Percentiles rank a stretch among this genome's conserved stretches.
These are phyloP conservation scores for Drosophila silvestris DNA, from an alignment of 2,888 invertebrate genomes.

Conservation along the genomic window DNA sequence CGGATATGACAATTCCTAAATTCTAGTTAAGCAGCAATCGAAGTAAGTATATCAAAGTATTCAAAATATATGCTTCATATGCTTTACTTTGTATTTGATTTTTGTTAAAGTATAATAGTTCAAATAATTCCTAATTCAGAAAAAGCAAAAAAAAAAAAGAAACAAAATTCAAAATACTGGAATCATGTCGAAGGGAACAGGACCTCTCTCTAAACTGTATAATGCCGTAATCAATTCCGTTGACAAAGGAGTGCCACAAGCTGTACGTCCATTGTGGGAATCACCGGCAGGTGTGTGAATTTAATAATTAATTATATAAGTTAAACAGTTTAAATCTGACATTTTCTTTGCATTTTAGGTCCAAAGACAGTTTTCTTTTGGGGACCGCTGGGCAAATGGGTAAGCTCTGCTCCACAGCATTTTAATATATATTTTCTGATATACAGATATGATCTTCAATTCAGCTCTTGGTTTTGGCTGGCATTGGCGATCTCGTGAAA, in stretches of 20 bases:
- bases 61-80: background rate
- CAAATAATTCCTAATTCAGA: background rate
- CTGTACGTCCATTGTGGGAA: slow-evolving; percentile 66
- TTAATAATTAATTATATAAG: background rate
- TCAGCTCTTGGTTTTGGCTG: slow-evolving; percentile 57
- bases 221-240: slow-evolving; percentile 48
- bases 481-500: slow-evolving; percentile 53
- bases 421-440: background rate
- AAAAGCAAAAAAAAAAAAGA: background rate
- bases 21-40: background rate
- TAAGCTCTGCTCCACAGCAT: slow-evolving; percentile 21
- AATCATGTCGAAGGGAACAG: slow-evolving; percentile 55
- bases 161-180: slow-evolving; percentile 8
- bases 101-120: background rate
- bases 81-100: background rate
- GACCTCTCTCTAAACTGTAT: slow-evolving; percentile 61
- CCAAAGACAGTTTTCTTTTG: slow-evolving; percentile 79
- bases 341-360: slow-evolving; percentile 40
- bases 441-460: no score
- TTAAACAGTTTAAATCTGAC: background rate
- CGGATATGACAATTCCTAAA: no score
- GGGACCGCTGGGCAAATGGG: slow-evolving; percentile 78
- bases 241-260: slow-evolving; percentile 64
- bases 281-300: slow-evolving; percentile 59
- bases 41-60: background rate